phyloP scores from a whole-genome alignment of 92 coral and sea anemone genomes.

The Epizoanthus ramosus region DNA sequence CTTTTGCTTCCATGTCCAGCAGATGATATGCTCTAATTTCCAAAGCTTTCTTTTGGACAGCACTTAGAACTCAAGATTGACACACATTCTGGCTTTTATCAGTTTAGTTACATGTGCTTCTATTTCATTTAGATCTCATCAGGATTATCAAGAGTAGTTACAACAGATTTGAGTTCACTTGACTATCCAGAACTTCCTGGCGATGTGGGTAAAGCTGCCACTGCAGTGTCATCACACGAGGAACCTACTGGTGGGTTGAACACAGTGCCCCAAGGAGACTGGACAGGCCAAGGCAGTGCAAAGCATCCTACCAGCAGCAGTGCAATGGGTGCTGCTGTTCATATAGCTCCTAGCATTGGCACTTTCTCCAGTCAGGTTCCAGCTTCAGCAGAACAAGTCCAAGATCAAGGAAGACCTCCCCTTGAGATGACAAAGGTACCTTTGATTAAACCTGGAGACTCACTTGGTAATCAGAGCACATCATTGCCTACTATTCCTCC shows the following conservation, averaged over 20 bases:
- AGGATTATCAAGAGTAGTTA: constrained; percentile 5
- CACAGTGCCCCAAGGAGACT: constrained; percentile 16
- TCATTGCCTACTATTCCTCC: constrained; percentile 12
- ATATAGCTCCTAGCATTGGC: not conserved
- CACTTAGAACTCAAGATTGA: not conserved
- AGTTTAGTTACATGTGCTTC: not conserved
- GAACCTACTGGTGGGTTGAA: constrained; percentile 16
- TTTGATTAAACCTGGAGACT: not conserved
- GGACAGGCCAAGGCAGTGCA: constrained; percentile 18
- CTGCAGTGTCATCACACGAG: constrained; percentile 29
- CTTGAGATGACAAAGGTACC: not conserved
- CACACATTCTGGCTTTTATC: not conserved
- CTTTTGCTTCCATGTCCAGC: too few relatives aligned
- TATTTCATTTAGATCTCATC: constrained; percentile 6
- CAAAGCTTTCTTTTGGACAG: too few relatives aligned
- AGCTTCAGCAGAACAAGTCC: not conserved
- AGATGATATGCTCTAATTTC: too few relatives aligned
- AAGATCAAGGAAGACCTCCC: not conserved
- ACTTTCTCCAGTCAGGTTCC: not conserved
- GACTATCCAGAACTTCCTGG: constrained; percentile 92
- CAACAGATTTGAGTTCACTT: constrained; percentile 65
- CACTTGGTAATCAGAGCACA: not conserved
- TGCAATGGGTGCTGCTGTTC: not conserved
- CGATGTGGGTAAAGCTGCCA: constrained; percentile 38
- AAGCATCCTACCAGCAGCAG: constrained; percentile 2